phyloP scores from a whole-genome alignment of 2,797 vertebrate genomes.

The Gymnocypris eckloni region DNA sequence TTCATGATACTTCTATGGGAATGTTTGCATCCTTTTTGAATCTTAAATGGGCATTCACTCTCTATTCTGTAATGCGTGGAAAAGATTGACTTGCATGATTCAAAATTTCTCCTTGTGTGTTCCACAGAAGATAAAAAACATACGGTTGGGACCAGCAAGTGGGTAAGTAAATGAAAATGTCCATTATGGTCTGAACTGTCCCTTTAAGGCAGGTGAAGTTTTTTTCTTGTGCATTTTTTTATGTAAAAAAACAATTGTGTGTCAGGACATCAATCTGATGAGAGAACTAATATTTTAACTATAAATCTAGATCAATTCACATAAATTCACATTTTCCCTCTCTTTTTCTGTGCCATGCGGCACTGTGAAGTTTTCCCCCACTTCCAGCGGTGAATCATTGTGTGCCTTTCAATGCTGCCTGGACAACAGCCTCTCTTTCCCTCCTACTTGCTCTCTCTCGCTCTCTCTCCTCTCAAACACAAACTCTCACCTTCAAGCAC shows the following conservation, averaged over 20 bases:
- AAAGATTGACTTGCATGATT: neutral
- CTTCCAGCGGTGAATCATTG: constrained; percentile 59
- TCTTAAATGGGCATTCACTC: neutral
- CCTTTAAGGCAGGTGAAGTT: neutral
- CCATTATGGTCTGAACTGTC: neutral
- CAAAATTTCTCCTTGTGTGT: neutral
- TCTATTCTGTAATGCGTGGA: neutral
- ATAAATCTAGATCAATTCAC: neutral
- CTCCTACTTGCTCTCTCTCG: constrained; percentile 40
- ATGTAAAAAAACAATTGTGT: neutral
- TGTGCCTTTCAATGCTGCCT: constrained; percentile 60
- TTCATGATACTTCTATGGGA: neutral
- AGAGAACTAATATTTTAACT: neutral
- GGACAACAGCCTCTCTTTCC: constrained; percentile 30
- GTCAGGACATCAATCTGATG: neutral
- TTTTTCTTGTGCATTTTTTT: neutral
- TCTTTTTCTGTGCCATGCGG: constrained; percentile 48
- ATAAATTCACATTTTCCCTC: constrained; percentile 41
- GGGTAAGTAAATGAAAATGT: neutral
- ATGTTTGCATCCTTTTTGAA: neutral
- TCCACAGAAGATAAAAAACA: neutral
- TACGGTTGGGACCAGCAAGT: neutral
- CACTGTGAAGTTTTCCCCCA: constrained; percentile 22
- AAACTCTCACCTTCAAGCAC: constrained; percentile 69
- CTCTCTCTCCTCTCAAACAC: constrained; percentile 42